Base-by-base conservation (phyloP, 1,140 invertebrate genomes). In the Drosophila sp. region DNA sequence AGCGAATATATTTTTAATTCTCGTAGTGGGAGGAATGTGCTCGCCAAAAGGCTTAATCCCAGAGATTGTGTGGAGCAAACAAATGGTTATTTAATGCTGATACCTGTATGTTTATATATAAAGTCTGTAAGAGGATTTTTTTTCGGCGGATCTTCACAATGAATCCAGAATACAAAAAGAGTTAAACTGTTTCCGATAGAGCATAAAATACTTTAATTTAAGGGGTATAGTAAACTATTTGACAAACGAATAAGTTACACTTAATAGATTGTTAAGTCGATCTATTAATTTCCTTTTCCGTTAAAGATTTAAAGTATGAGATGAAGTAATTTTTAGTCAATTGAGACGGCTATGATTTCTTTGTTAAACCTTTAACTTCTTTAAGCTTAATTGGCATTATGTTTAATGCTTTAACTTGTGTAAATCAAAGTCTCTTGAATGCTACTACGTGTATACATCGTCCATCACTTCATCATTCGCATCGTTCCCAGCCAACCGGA, bases 391-490 rank as follows among this genome's bases (percentile, higher is more conserved):
- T 38, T 3, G 8, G 8, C 7, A 38, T 4, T 27, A 50, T 41
- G 3, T 3, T 17, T 47, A 47, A 47, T 47, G 17, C 44, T 10
- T 27, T 50, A 50, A 50, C 44, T 50, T 27, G 23, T 50, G 44
- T 44, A 50, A 2, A 25, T 27, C 7, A 50, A 47, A 47, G 1
- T 47, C 44, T 25, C 1, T 47, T 47, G 5, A 47, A 50, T 27
- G 35, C 35, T 38, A 11, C 7, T 8, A 50, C 69, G 29, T 71
- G 10, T 25, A 30, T 44, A 23, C 30, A 17, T 41, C 40, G 57
- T 54, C 69, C 66, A 66, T 71, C 79, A 76, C 68, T 79, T 69
- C 75, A 86, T 87, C 79, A 82, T 76, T 80, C 55, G 27, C 66
- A 61, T 73, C 65, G 55, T 70, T 58, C 44, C 29, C 60, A 68